phyloP scores from a whole-genome alignment of 2,888 invertebrate genomes.

The Nomada ruficornis region DNA sequence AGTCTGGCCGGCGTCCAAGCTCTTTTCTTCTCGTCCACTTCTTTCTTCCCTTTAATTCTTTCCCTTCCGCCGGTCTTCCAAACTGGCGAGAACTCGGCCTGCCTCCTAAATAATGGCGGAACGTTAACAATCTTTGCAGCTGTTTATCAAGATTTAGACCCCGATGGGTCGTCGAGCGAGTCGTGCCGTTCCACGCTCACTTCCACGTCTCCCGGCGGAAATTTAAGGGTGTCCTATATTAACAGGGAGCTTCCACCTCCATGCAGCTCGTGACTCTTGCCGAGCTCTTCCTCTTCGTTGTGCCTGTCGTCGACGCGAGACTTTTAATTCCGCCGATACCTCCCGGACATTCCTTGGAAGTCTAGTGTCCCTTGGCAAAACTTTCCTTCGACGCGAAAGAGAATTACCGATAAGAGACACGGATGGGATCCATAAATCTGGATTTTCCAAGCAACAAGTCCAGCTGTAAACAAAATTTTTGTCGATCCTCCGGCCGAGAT shows the following conservation, averaged over 20 bases:
- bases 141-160: constrained; percentile 73
- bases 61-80: constrained; percentile 32
- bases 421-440: constrained; percentile 18
- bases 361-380: background rate
- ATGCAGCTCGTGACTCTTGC: constrained; percentile 46
- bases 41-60: constrained; percentile 44
- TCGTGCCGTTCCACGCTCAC: constrained; percentile 13
- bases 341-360: background rate
- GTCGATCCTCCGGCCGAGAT: constrained; percentile 42
- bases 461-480: constrained; percentile 53
- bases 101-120: constrained; percentile 66
- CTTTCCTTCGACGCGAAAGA: background rate
- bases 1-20: constrained; percentile 65
- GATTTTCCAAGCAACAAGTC: constrained; percentile 45
- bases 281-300: constrained; percentile 46
- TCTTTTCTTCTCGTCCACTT: constrained; percentile 37
- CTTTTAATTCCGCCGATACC: constrained; percentile 53
- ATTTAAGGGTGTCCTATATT: constrained; percentile 57
- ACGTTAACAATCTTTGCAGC: constrained; percentile 71
- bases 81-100: constrained; percentile 36
- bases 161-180: constrained; percentile 49
- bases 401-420: background rate
- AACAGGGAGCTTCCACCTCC: constrained; percentile 34
- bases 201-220: constrained; percentile 27
- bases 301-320: constrained; percentile 42